These are phyloP conservation scores for Apodemus agrarius DNA, from an alignment of 2,797 vertebrate species.

Conservation along the genomic window DNA sequence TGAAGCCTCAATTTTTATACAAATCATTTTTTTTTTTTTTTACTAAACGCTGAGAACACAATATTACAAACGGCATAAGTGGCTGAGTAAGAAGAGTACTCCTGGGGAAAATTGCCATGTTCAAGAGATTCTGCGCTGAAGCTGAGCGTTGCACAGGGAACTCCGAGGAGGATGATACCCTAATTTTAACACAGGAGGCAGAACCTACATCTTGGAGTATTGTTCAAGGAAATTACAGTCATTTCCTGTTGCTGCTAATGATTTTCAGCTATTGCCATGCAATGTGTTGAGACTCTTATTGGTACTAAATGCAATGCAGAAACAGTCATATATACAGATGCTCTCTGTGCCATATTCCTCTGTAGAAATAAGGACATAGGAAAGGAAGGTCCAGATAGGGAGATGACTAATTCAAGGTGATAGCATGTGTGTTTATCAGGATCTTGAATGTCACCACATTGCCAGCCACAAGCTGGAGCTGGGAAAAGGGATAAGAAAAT, in stretches of 20 bases:
- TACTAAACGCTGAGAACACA: neutral
- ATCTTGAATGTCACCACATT: neutral
- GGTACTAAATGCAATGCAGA: neutral
- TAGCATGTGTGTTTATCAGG: neutral
- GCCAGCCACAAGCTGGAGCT: neutral
- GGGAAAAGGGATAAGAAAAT: neutral
- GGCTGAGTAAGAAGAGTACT: neutral
- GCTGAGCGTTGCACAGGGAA: neutral
- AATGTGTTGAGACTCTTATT: neutral
- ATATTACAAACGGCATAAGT: neutral
- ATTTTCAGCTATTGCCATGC: neutral
- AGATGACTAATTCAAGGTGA: neutral
- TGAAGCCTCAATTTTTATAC: conserved; percentile 17
- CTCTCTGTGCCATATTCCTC: neutral
- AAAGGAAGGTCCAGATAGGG: neutral
- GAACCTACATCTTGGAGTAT: conserved; percentile 12
- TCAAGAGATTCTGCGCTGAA: neutral
- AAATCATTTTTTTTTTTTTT: conserved; percentile 34
- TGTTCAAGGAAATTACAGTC: neutral
- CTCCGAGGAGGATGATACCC: neutral
- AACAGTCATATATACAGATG: neutral
- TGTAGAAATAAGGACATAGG: neutral
- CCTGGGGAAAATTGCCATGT: neutral
- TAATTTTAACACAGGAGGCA: conserved; percentile 35
- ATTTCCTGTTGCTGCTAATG: neutral